A percentile compares a stretch with the other conserved stretches of the same genome.
Evolutionary conservation across 2,797 vertebrate genomes (phyloP).

Genomic region (Pelodytes ibericus): DNA sequence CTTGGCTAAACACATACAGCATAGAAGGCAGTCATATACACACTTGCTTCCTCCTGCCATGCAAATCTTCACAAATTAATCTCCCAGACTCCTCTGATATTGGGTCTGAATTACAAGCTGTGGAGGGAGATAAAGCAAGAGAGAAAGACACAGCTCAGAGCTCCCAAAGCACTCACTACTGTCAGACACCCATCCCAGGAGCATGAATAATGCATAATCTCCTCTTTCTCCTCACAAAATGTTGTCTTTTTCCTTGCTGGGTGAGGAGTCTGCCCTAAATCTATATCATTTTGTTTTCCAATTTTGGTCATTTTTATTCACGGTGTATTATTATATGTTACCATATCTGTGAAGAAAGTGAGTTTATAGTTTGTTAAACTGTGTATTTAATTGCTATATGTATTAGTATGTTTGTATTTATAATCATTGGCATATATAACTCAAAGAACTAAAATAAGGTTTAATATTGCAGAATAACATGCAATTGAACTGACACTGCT

Average conservation of each 20-base stretch:
- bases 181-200: constrained; percentile 50
- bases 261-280: constrained; percentile 27
- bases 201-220: constrained; percentile 52
- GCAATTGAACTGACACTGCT: too few species aligned
- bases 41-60: constrained; percentile 66
- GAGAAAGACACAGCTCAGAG: constrained; percentile 43
- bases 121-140: constrained; percentile 73
- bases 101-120: constrained; percentile 81
- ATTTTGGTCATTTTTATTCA: constrained; percentile 26
- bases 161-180: constrained; percentile 47
- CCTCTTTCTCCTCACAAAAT: constrained; percentile 48
- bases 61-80: constrained; percentile 81
- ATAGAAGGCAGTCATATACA: constrained; percentile 51
- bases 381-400: too few species aligned
- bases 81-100: constrained; percentile 76
- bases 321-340: neutral
- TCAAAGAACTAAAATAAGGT: too few species aligned
- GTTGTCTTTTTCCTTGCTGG: constrained; percentile 31
- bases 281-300: constrained; percentile 7
- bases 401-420: too few species aligned
- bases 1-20: constrained; percentile 17
- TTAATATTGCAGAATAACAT: too few species aligned
- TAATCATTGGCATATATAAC: too few species aligned
- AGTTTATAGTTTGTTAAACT: too few species aligned
- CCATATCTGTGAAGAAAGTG: neutral